Evolutionary conservation across 2,797 vertebrate genomes (phyloP).

Genomic region (Neosalanx taihuensis): DNA sequence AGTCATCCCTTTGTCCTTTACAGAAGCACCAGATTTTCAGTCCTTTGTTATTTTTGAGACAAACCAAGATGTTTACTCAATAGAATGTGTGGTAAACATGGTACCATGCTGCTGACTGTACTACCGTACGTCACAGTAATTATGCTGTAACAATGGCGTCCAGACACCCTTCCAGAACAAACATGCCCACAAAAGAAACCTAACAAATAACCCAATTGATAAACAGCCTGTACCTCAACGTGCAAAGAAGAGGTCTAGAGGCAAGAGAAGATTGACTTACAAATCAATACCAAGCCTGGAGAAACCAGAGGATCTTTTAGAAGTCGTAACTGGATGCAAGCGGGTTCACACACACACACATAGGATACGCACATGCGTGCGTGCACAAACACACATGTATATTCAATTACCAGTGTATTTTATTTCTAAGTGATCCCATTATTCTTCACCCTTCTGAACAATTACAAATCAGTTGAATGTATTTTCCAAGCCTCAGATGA

Average conservation of each 20-base stretch:
- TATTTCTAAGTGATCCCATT: conserved; percentile 69
- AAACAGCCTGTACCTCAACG: conserved; percentile 37
- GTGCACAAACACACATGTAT: conserved; percentile 26
- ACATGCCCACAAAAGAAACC: conserved; percentile 33
- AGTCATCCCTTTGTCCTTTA: not conserved
- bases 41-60: too few species aligned
- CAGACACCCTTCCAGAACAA: conserved; percentile 30
- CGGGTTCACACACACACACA: conserved; percentile 10
- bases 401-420: conserved; percentile 72
- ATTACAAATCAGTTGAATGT: conserved; percentile 65
- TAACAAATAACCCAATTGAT: conserved; percentile 42
- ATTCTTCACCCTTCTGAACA: conserved; percentile 69
- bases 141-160: conserved; percentile 21
- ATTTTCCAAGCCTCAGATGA: conserved; percentile 70
- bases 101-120: not conserved
- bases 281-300: conserved; percentile 57
- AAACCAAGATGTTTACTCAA: not conserved
- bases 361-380: conserved; percentile 22
- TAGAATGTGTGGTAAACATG: not conserved
- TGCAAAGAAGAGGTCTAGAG: conserved; percentile 30
- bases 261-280: conserved; percentile 33
- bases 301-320: conserved; percentile 43
- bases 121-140: not conserved
- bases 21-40: conserved; percentile 3
- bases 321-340: conserved; percentile 34